Evolutionary conservation across 2,888 invertebrate genomes (phyloP).

Genomic region (Tenthredo distinguenda): DNA sequence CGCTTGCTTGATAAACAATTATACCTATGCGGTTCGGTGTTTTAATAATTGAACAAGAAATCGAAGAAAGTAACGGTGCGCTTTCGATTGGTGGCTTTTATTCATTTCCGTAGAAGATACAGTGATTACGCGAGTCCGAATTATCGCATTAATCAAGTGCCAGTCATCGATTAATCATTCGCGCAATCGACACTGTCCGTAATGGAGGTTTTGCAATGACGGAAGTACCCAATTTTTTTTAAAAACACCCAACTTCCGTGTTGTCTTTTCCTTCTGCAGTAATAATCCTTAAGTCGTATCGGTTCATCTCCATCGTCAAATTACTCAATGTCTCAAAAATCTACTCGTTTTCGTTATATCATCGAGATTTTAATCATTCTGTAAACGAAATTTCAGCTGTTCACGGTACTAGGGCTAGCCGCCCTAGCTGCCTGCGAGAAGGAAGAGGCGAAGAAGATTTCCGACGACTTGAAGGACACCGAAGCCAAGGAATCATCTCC

Average conservation of each 20-base stretch:
- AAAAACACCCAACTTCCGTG: not conserved
- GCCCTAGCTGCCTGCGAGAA: conserved; percentile 67
- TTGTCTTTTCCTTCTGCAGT: not conserved
- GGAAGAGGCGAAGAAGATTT: conserved; percentile 51
- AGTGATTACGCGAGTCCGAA: not conserved
- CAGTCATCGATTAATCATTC: not conserved
- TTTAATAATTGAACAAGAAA: not conserved
- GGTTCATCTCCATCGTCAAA: not conserved
- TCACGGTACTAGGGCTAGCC: conserved; percentile 65
- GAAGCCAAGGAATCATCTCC: conserved; percentile 74
- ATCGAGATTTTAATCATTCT: not conserved
- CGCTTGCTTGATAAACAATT: not conserved
- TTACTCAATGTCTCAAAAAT: not conserved
- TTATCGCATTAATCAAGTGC: not conserved
- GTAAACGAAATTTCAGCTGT: conserved; percentile 25
- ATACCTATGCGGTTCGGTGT: not conserved
- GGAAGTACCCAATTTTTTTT: not conserved
- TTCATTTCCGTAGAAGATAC: not conserved
- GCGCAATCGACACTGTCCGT: not conserved
- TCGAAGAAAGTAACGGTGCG: not conserved
- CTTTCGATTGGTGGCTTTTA: not conserved
- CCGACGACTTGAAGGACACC: conserved; percentile 29
- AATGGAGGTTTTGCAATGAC: not conserved
- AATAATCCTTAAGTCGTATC: not conserved
- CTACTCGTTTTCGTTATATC: not conserved